phyloP scores from a whole-genome alignment of 2,888 invertebrate species.

The Yponomeuta cagnagella region DNA sequence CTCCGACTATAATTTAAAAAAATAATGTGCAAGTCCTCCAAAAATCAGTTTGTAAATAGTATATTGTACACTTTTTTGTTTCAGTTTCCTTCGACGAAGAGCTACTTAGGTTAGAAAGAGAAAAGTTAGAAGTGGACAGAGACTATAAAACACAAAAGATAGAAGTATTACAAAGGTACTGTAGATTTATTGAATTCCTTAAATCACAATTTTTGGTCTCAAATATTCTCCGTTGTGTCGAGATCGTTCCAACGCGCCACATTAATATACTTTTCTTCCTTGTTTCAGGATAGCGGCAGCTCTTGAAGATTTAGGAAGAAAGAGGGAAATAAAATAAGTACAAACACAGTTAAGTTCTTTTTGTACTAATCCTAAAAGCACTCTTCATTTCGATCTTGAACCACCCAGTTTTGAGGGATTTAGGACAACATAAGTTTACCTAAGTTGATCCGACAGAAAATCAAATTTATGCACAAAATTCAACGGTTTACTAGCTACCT shows the following conservation, averaged over 20 bases:
- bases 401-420: too few relatives aligned
- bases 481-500: too few relatives aligned
- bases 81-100: slow-evolving; percentile 33
- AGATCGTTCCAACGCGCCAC: too few relatives aligned
- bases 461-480: too few relatives aligned
- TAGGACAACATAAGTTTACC: too few relatives aligned
- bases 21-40: too few relatives aligned
- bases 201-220: too few relatives aligned
- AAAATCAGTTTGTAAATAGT: too few relatives aligned
- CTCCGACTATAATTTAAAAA: too few relatives aligned
- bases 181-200: slow-evolving; percentile 14
- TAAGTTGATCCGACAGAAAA: too few relatives aligned
- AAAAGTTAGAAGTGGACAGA: slow-evolving; percentile 35
- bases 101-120: slow-evolving; percentile 35
- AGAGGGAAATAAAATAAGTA: slow-evolving; percentile 22
- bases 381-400: background rate
- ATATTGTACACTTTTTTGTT: slow-evolving; percentile 7
- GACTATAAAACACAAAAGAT: slow-evolving; percentile 36
- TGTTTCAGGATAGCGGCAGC: slow-evolving; percentile 35
- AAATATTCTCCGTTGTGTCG: too few relatives aligned
- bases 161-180: slow-evolving; percentile 30
- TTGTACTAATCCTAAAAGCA: background rate
- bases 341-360: background rate
- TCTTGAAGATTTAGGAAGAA: slow-evolving; percentile 32
- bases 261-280: background rate